Evolutionary conservation across 2,888 invertebrate species (phyloP).

Genomic region (Palloptera scutellata): DNA sequence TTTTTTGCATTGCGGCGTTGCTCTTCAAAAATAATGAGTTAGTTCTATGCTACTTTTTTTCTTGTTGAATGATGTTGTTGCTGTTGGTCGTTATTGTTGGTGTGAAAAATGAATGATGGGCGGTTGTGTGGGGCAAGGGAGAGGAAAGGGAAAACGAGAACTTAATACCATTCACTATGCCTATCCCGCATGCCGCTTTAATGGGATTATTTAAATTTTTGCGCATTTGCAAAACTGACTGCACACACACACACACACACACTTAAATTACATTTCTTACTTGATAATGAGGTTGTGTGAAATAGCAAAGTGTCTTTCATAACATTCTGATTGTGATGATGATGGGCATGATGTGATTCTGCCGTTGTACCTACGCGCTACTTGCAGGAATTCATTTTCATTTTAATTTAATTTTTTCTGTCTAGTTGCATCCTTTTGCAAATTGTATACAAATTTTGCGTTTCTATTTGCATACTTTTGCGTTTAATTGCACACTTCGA

Average conservation of each 20-base stretch:
- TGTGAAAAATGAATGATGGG: too few relatives aligned
- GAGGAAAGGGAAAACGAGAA: not conserved
- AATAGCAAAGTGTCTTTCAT: not conserved
- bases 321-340: too few relatives aligned
- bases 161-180: not conserved
- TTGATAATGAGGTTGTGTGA: conserved; percentile 1
- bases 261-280: conserved; percentile 6
- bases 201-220: conserved; percentile 4
- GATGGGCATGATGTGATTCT: not conserved
- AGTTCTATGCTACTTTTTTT: not conserved
- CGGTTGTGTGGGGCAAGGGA: not conserved
- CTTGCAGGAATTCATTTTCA: not conserved
- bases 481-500: too few relatives aligned
- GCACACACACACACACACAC: not conserved
- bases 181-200: not conserved
- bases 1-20: not conserved
- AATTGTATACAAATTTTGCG: not conserved
- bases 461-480: not conserved
- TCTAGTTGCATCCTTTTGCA: not conserved
- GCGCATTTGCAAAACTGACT: conserved; percentile 1
- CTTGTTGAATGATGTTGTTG: not conserved
- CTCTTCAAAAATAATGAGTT: conserved; percentile 9
- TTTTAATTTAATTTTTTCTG: not conserved
- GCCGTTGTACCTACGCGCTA: not conserved
- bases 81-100: not conserved